Percentiles rank a stretch among this genome's conserved stretches.
Conservation (phyloP, 1,140 invertebrate genomes). For the Lutraria rhynchaena region DNA sequence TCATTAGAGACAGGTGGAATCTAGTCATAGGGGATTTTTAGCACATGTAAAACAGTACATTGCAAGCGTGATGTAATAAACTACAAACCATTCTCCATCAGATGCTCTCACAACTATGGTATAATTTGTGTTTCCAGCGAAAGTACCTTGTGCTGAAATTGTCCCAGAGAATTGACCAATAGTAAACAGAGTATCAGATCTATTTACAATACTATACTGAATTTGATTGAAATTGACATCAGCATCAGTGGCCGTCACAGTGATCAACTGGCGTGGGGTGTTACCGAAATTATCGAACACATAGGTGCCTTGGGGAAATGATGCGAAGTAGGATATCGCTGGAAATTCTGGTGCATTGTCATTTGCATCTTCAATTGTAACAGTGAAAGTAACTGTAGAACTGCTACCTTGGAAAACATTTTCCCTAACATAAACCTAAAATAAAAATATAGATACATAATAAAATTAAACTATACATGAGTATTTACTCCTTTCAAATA, state of each 20-base stretch:
- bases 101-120: constrained; percentile 55
- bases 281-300: constrained; percentile 19
- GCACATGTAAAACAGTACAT: too few species aligned
- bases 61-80: too few species aligned
- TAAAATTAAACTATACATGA: background rate
- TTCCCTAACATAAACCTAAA: constrained; percentile 65
- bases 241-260: constrained; percentile 68
- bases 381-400: constrained; percentile 56
- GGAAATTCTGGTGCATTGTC: constrained; percentile 66
- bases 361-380: constrained; percentile 62
- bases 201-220: constrained; percentile 64
- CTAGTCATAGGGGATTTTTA: too few species aligned
- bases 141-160: constrained; percentile 55
- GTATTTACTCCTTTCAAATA: background rate
- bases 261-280: constrained; percentile 24
- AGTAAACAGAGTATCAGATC: constrained; percentile 59
- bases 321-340: constrained; percentile 23
- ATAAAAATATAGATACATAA: background rate
- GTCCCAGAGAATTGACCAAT: constrained; percentile 28
- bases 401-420: background rate
- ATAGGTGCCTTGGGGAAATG: constrained; percentile 63
- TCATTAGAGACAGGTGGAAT: too few species aligned
- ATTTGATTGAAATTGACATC: constrained; percentile 60
- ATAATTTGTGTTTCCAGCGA: constrained; percentile 56
- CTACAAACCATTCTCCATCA: constrained; percentile 63